These are phyloP conservation scores for Euphydryas editha DNA, from an alignment of 2,888 invertebrate genomes.

Conservation along the genomic window DNA sequence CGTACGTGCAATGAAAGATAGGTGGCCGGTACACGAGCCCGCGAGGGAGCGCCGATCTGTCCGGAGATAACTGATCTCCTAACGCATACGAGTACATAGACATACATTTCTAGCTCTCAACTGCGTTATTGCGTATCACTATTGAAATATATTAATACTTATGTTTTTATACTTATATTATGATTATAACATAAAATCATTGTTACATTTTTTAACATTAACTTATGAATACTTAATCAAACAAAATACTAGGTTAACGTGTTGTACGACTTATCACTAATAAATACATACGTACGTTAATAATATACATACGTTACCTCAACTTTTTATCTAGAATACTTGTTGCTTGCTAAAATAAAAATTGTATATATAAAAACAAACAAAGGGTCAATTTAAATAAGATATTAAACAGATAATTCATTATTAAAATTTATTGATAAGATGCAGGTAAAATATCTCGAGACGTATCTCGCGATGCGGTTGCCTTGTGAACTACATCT, in stretches of 20 bases:
- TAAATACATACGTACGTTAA: not conserved
- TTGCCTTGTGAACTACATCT: slow-evolving; percentile 59
- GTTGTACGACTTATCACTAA: not conserved
- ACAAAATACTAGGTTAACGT: not conserved
- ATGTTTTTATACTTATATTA: not conserved
- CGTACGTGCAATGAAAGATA: slow-evolving; percentile 84
- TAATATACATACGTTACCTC: too few species aligned
- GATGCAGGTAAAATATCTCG: slow-evolving; percentile 47
- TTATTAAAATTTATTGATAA: not conserved
- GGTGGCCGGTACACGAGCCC: slow-evolving; percentile 70
- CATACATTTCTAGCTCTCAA: too few species aligned
- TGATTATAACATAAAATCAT: not conserved
- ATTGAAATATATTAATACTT: not conserved
- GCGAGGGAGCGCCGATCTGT: slow-evolving; percentile 55
- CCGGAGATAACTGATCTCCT: slow-evolving; percentile 52
- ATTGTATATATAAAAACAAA: not conserved
- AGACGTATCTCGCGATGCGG: slow-evolving; percentile 55
- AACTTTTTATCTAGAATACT: too few species aligned
- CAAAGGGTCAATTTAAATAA: not conserved
- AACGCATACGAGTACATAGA: not conserved
- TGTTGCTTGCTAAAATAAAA: not conserved
- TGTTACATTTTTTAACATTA: not conserved
- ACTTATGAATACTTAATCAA: not conserved
- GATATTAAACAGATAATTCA: not conserved
- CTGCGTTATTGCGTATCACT: too few species aligned